phyloP scores from a whole-genome alignment of 1,140 invertebrate genomes.

The Bombus waltoni region DNA sequence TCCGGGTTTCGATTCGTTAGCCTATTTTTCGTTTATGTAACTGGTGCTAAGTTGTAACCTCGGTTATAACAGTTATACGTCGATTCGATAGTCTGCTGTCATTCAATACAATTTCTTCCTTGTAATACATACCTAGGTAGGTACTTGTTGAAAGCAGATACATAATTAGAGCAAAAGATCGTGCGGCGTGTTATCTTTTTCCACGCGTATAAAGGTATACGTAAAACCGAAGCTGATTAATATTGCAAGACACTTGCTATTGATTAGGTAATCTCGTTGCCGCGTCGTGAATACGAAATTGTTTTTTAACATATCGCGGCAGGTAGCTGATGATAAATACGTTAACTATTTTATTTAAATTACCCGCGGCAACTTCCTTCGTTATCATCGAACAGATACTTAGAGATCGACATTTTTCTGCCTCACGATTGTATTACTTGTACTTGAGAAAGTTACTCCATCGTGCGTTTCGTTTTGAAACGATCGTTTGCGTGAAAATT shows the following conservation, averaged over 20 bases:
- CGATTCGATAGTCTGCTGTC: too few species aligned
- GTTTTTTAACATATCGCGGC: background rate
- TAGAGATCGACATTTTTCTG: too few species aligned
- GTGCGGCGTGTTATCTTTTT: too few species aligned
- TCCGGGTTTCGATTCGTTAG: too few species aligned
- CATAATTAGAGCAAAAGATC: background rate
- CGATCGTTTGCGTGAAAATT: too few species aligned
- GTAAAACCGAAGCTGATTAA: background rate
- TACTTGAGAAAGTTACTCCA: too few species aligned
- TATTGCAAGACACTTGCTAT: background rate
- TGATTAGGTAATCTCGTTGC: slow-evolving; percentile 1
- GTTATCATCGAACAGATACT: background rate
- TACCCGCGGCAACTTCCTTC: background rate
- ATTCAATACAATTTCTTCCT: too few species aligned
- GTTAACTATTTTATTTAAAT: slow-evolving; percentile 1
- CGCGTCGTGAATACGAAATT: background rate
- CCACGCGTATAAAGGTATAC: background rate
- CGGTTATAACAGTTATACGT: too few species aligned
- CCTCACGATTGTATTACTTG: background rate
- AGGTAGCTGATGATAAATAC: background rate
- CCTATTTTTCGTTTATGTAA: too few species aligned
- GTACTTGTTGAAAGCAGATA: background rate
- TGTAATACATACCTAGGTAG: too few species aligned
- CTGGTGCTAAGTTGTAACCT: too few species aligned
- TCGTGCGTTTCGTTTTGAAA: too few species aligned